phyloP scores from a whole-genome alignment of 1,140 invertebrate genomes.

The Ephestia elutella region DNA sequence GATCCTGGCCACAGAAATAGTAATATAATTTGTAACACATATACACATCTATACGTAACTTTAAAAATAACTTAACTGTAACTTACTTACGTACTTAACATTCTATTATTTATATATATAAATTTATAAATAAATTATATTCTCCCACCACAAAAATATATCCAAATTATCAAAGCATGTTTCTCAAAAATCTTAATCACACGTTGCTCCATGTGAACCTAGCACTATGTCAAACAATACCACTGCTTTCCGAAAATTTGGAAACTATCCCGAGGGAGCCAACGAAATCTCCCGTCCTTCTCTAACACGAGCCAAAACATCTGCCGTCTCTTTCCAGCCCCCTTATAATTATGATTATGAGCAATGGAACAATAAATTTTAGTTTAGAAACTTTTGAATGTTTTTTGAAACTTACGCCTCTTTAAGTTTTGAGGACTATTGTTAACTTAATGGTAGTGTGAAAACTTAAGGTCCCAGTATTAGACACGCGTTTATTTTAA shows the following conservation, averaged over 20 bases:
- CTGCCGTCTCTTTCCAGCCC: constrained; percentile 17
- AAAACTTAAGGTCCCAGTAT: constrained; percentile 6
- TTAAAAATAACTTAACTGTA: no score
- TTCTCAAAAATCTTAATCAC: background rate
- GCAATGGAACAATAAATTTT: constrained; percentile 56
- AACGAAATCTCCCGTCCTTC: constrained; percentile 42
- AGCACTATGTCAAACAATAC: constrained; percentile 56
- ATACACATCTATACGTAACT: no score
- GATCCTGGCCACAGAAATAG: no score
- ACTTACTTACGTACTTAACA: no score
- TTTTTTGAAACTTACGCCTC: constrained; percentile 20
- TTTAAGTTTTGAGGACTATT: constrained; percentile 12
- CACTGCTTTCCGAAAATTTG: constrained; percentile 70
- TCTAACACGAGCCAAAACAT: constrained; percentile 9
- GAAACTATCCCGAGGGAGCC: constrained; percentile 69
- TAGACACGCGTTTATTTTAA: background rate
- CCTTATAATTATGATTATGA: constrained; percentile 53
- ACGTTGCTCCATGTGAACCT: constrained; percentile 41
- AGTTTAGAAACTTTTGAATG: constrained; percentile 36
- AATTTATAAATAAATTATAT: no score
- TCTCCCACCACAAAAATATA: no score
- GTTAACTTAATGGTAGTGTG: background rate
- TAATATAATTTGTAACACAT: no score
- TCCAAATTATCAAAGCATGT: no score
- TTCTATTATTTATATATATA: no score